Conservation (phyloP, 2,113 vertebrate species). For the Eptesicus fuscus region DNA sequence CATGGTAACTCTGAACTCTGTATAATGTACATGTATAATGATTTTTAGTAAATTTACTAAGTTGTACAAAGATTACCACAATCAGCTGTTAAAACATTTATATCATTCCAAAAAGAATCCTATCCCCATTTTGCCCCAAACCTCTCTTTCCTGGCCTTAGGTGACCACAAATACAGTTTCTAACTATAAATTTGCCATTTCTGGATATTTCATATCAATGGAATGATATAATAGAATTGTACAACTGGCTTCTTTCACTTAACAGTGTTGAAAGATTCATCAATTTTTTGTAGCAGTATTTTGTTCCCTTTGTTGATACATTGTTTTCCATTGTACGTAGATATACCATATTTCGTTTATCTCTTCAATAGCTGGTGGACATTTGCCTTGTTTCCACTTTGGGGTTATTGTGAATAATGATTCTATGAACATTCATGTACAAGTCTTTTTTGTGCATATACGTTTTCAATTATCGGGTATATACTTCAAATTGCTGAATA, state of each 20-base stretch:
- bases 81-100: neutral
- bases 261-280: neutral
- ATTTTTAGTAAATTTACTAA: neutral
- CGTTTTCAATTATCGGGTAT: neutral
- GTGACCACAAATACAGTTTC: neutral
- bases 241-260: neutral
- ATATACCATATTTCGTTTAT: neutral
- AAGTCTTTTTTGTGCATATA: neutral
- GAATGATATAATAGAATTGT: neutral
- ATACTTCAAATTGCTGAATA: neutral
- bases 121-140: neutral
- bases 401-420: neutral
- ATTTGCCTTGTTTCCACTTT: neutral
- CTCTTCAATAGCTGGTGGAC: neutral
- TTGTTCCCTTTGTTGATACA: neutral
- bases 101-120: neutral
- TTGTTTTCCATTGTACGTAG: neutral
- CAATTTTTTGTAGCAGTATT: neutral
- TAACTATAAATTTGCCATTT: neutral
- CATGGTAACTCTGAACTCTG: neutral
- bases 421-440: neutral
- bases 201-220: neutral
- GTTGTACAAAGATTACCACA: neutral
- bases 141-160: neutral
- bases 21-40: neutral